phyloP scores from a whole-genome alignment of 2,888 invertebrate species.

The Gastracanthus pulcherrimus region DNA sequence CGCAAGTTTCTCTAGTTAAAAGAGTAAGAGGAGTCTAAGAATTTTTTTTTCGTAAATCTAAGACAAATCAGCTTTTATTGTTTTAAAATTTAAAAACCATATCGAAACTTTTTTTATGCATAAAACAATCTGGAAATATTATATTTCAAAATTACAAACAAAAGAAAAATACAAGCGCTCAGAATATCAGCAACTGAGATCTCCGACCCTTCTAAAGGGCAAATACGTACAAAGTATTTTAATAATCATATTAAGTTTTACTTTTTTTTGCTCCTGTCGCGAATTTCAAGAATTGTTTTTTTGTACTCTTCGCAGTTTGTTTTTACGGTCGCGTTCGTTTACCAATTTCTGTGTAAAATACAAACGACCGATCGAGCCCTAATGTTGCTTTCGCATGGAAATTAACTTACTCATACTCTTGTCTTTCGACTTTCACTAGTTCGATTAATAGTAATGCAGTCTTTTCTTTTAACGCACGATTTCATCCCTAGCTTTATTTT shows the following conservation, averaged over 20 bases:
- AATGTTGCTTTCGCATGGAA: constrained; percentile 50
- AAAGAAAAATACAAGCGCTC: constrained; percentile 52
- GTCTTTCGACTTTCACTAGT: constrained; percentile 51
- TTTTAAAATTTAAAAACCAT: constrained; percentile 21
- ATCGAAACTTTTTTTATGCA: neutral
- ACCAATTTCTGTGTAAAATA: constrained; percentile 37
- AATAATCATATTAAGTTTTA: constrained; percentile 31
- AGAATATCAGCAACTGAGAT: constrained; percentile 54
- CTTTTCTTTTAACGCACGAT: constrained; percentile 50
- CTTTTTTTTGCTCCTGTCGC: constrained; percentile 47
- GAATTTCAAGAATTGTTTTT: constrained; percentile 52
- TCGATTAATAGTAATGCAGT: constrained; percentile 56
- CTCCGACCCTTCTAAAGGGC: constrained; percentile 52
- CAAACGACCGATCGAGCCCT: constrained; percentile 41
- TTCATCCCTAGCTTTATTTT: constrained; percentile 42
- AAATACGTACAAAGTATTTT: constrained; percentile 53
- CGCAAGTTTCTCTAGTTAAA: constrained; percentile 44
- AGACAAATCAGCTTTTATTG: neutral
- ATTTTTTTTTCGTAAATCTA: constrained; percentile 13
- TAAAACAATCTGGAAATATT: constrained; percentile 8
- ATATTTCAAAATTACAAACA: constrained; percentile 12
- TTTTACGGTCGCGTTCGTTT: constrained; percentile 38
- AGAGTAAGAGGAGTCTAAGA: constrained; percentile 18
- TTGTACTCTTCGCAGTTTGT: constrained; percentile 58
- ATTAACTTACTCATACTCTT: constrained; percentile 48